Base-by-base conservation (phyloP, 2,797 vertebrate species). In the Apogon talboti region DNA sequence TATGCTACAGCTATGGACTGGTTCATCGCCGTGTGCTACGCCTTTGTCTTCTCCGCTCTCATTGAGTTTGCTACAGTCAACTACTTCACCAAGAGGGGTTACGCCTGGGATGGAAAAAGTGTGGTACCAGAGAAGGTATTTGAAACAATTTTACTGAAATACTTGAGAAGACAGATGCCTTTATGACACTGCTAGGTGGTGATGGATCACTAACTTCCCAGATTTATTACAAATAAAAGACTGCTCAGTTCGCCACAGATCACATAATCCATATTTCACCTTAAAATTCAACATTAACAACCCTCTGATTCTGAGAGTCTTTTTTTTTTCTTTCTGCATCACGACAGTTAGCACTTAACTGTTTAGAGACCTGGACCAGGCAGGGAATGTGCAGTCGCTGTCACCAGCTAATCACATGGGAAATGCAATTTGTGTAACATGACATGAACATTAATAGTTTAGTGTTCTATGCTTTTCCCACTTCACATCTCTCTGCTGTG, bases 1-100 rank as follows among this genome's bases (percentile, higher is more conserved):
- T 99, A 99, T 60, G 98, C 98, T 67, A 99, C 98, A 2, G 98
- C 98, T 85, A 99, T 99, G 98, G 98, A 99, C 93, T 99, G 98
- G 98, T 99, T 99, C 86, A 99, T 99, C 46, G 97, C 98, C 1
- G 97, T 99, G 58, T 99, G 98, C 82, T 99, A 98, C 7, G 98
- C 98, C 3, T 99, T 99, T 66, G 98, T 99, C 65, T 99, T 99
- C 91, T 99, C 97, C 7, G 98, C 97, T 52, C 88, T 99, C 84
- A 99, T 99, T 64, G 98, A 99, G 90, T 99, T 99, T 74, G 97
- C 98, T 82, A 99, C 98, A 15, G 97, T 99, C 84, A 99, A 99
- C 90, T 99, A 99, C 90, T 99, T 99, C 93, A 99, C 98, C 60
- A 99, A 99, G 90, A 94, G 97, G 50, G 96, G 97, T 91, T 99